Percentiles rank a stretch among this genome's conserved stretches.
These are phyloP conservation scores for Stenodera caucasica DNA, from an alignment of 2,888 invertebrate genomes.

Conservation along the genomic window DNA sequence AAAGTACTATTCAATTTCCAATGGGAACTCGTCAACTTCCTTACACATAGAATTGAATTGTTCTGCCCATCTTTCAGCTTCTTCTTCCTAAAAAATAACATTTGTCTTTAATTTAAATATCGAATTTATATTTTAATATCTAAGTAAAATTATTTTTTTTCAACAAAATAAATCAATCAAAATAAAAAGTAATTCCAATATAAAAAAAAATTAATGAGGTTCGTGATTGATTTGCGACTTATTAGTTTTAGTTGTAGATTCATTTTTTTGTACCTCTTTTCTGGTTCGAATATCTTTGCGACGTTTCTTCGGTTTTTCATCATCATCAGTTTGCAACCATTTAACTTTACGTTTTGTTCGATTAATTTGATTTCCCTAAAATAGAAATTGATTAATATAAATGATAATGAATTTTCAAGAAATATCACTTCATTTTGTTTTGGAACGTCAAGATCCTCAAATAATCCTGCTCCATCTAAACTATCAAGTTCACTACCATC, in stretches of 20 bases:
- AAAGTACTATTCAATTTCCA: conserved; percentile 51
- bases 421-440: conserved; percentile 3
- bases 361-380: conserved; percentile 4
- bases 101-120: not conserved
- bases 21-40: conserved; percentile 59
- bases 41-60: conserved; percentile 64
- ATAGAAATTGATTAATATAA: conserved; percentile 10
- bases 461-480: conserved; percentile 15
- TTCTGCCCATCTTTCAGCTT: conserved; percentile 60
- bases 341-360: conserved; percentile 18
- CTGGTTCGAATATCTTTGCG: conserved; percentile 30
- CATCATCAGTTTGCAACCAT: conserved; percentile 12
- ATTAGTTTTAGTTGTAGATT: no score
- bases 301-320: conserved; percentile 25
- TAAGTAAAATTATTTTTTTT: not conserved
- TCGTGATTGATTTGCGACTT: no score
- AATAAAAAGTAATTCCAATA: no score
- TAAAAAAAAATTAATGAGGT: no score
- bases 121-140: no score
- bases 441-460: conserved; percentile 20
- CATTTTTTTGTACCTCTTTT: conserved; percentile 30
- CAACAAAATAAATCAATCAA: no score
- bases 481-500: conserved; percentile 14
- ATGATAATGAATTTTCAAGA: not conserved
- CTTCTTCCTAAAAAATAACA: conserved; percentile 53